Evolutionary conservation across 37 sponge, comb jelly and placozoan species (phyloP), one percentile per base, ranked within the genome.

Genomic region (Agelas oroides): DNA sequence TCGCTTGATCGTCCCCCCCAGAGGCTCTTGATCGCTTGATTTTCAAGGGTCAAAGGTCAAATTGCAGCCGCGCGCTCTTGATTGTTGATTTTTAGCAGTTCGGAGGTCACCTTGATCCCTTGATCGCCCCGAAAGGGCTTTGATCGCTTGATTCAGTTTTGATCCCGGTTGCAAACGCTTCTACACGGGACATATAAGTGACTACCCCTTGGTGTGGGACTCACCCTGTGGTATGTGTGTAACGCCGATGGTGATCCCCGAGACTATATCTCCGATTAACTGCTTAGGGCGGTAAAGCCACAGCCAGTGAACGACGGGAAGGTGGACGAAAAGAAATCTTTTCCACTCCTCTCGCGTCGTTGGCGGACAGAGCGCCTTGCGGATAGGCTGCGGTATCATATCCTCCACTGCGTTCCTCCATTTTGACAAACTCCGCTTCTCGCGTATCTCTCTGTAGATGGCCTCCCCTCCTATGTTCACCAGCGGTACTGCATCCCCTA

Each of bases 161-260:
- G n/a, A n/a, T n/a, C n/a, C n/a, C n/a, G n/a, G n/a, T n/a, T n/a
- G n/a, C n/a, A n/a, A n/a, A n/a, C n/a, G n/a, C n/a, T n/a, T n/a
- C n/a, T n/a, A n/a, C n/a, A n/a, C n/a, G n/a, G n/a, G n/a, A 46
- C 3, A 46, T 8, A 46, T 46, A 46, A 46, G 6, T 12, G 8
- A 46, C 8, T 46, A 8, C 46, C 46, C 8, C 3, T 46, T 12
- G 46, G 46, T 8, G 8, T 3, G 46, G 3, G 46, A 8, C 46
- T 46, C 46, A 88, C 94, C 94, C 82, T 90, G 92, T 0, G 94
- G 94, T 38, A 94, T 86, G 72, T 94, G 94, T 24, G 88, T 90
- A 30, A 94, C 77, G 52, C 92, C 94, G 20, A 94, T 87, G 23
- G 94, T 94, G 24, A 94, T 27, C 28, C 94, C 94, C 57, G 94